phyloP scores from a whole-genome alignment of 2,888 invertebrate species.

The Caenorhabditis wallacei region DNA sequence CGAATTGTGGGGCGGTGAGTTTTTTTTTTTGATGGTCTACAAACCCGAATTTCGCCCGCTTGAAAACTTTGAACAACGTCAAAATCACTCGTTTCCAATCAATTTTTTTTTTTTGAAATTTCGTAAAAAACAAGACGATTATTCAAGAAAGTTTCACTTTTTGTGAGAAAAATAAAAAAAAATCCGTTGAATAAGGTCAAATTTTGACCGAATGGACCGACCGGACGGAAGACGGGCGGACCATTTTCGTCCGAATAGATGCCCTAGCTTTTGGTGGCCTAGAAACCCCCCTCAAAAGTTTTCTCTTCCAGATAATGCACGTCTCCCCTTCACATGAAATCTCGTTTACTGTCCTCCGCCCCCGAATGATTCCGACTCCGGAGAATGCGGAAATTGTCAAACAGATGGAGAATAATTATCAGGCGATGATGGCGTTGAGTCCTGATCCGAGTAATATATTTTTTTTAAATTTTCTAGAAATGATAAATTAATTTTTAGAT shows the following conservation, averaged over 20 bases:
- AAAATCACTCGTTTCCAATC: too few species aligned
- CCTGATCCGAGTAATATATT: constrained; percentile 58
- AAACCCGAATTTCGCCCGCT: too few species aligned
- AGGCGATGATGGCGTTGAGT: constrained; percentile 41
- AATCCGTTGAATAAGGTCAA: too few species aligned
- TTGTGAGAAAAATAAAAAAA: too few species aligned
- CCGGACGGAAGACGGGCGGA: too few species aligned
- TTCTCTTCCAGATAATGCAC: constrained; percentile 51
- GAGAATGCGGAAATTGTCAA: constrained; percentile 41
- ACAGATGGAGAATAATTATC: constrained; percentile 60
- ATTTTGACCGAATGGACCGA: too few species aligned
- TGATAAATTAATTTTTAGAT: constrained; percentile 23
- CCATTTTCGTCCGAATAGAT: too few species aligned
- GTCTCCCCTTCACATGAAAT: constrained; percentile 47
- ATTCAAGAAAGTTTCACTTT: too few species aligned
- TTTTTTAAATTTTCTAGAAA: background rate
- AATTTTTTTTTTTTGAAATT: too few species aligned
- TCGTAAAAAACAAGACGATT: too few species aligned
- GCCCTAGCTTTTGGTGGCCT: too few species aligned
- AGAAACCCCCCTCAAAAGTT: background rate
- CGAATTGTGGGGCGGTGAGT: constrained; percentile 77
- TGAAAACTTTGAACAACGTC: too few species aligned
- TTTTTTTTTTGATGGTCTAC: background rate
- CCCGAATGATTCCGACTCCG: constrained; percentile 41
- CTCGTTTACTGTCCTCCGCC: constrained; percentile 60